These are phyloP conservation scores for Mythimna ferrago DNA, from an alignment of 2,888 invertebrate species.

Conservation along the genomic window DNA sequence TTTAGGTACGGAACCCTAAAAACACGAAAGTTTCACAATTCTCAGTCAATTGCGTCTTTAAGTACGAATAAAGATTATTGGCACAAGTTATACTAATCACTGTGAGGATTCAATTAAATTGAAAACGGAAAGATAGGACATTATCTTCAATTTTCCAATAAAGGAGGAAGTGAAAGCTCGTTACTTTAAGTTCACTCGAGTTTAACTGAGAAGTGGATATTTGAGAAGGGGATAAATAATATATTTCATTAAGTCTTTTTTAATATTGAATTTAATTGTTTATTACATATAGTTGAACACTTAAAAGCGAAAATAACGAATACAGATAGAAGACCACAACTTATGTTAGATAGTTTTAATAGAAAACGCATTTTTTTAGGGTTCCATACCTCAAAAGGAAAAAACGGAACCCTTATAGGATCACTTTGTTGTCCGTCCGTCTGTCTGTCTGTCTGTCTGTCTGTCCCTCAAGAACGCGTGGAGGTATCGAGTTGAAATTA, in stretches of 20 bases:
- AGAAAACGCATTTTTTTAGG: too few species aligned
- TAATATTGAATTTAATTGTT: not conserved
- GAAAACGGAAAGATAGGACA: constrained; percentile 43
- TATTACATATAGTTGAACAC: too few species aligned
- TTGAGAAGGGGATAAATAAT: constrained; percentile 6
- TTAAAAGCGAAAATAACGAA: too few species aligned
- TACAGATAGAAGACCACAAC: too few species aligned
- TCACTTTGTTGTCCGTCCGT: too few species aligned
- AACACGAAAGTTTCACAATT: not conserved
- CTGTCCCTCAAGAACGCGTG: too few species aligned
- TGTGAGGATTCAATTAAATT: constrained; percentile 44
- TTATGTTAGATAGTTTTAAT: too few species aligned
- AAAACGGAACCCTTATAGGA: too few species aligned
- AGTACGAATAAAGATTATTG: constrained; percentile 18
- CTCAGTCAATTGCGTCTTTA: not conserved
- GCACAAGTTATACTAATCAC: constrained; percentile 34
- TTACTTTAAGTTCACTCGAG: constrained; percentile 50
- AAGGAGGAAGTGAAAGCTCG: constrained; percentile 29
- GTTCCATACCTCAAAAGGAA: too few species aligned
- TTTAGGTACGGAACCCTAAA: too few species aligned
- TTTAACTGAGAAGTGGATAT: constrained; percentile 12
- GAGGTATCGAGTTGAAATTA: too few species aligned
- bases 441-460: too few species aligned
- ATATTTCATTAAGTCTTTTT: not conserved
- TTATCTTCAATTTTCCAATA: constrained; percentile 51